phyloP scores from a whole-genome alignment of 1,140 invertebrate genomes.

The Lepidurus arcticus region DNA sequence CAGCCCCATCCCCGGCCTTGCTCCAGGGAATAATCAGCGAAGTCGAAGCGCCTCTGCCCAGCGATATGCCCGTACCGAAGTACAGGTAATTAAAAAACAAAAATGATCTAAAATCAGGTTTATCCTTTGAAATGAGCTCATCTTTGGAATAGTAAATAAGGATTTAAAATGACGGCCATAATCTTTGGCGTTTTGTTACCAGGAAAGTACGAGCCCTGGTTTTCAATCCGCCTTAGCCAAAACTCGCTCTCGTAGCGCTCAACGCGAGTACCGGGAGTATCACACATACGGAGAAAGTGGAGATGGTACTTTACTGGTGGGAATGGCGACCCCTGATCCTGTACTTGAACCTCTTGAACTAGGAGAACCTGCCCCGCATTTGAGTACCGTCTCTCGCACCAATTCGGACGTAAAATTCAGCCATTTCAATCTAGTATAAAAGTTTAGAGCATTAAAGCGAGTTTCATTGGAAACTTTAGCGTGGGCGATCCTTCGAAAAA shows the following conservation, averaged over 20 bases:
- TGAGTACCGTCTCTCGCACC: background rate
- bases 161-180: no score
- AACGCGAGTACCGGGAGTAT: slow-evolving; percentile 31
- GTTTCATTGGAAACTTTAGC: background rate
- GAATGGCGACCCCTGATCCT: slow-evolving; percentile 26
- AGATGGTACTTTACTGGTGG: slow-evolving; percentile 19
- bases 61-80: background rate
- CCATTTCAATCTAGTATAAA: no score
- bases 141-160: no score
- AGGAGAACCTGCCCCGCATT: background rate
- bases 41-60: background rate
- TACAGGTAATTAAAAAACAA: background rate
- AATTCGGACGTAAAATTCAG: background rate
- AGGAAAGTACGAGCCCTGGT: slow-evolving; percentile 20
- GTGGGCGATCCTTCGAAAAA: slow-evolving; percentile 6
- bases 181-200: background rate
- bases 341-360: background rate
- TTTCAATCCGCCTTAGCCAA: slow-evolving; percentile 13
- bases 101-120: background rate
- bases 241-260: slow-evolving; percentile 31
- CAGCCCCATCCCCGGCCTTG: background rate
- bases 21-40: background rate
- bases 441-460: background rate
- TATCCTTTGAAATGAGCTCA: no score
- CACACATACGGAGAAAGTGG: slow-evolving; percentile 24